Conservation (phyloP, 2,113 vertebrate genomes). For the Gorsachius goisagi region DNA sequence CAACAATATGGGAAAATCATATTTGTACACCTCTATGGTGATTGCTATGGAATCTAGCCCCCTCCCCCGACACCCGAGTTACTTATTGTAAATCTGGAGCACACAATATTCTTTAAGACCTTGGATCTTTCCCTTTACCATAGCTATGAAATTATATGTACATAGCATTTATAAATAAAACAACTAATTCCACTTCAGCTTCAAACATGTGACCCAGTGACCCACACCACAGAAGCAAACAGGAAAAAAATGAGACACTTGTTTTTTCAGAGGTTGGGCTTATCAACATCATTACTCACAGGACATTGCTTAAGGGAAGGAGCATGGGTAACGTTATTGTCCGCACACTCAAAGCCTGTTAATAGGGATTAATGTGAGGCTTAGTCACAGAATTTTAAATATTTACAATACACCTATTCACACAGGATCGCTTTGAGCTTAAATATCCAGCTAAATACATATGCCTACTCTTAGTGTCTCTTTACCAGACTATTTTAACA, state of each 20-base stretch:
- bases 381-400: slow-evolving; percentile 66
- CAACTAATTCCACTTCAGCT: not conserved
- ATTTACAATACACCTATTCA: slow-evolving; percentile 66
- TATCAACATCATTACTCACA: slow-evolving; percentile 8
- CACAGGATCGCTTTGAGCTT: slow-evolving; percentile 48
- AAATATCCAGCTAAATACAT: slow-evolving; percentile 35
- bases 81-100: not conserved
- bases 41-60: not conserved
- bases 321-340: slow-evolving; percentile 20
- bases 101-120: not conserved
- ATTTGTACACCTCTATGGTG: not conserved
- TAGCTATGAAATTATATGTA: not conserved
- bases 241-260: not conserved
- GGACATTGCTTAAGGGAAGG: not conserved
- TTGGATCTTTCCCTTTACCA: not conserved
- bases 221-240: not conserved
- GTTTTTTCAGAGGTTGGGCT: not conserved
- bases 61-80: not conserved
- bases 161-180: not conserved
- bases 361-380: slow-evolving; percentile 63
- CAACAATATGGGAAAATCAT: not conserved
- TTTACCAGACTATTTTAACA: slow-evolving; percentile 26
- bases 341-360: slow-evolving; percentile 22
- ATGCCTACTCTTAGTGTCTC: not conserved
- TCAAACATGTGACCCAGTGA: not conserved